These are phyloP conservation scores for Heliothis subflexa DNA, from an alignment of 1,140 invertebrate genomes.

Conservation along the genomic window DNA sequence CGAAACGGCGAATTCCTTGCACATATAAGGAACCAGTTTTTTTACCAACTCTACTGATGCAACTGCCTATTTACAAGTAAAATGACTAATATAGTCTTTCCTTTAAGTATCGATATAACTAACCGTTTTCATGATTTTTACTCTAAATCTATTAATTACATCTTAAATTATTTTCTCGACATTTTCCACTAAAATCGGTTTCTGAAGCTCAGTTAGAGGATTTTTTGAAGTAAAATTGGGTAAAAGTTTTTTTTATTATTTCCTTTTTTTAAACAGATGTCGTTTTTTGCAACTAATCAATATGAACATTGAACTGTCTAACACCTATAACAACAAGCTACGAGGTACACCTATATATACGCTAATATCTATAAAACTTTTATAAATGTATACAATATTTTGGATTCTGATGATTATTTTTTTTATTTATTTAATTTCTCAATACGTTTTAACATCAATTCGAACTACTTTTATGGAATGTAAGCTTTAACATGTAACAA, in stretches of 20 bases:
- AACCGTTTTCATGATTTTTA: neutral
- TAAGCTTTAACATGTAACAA: conserved; percentile 80
- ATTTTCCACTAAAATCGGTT: conserved; percentile 69
- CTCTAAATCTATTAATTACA: conserved; percentile 21
- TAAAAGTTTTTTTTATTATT: conserved; percentile 21
- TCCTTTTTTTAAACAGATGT: conserved; percentile 34
- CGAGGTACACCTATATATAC: conserved; percentile 64
- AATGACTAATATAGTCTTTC: neutral
- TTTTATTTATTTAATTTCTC: conserved; percentile 50
- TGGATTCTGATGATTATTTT: conserved; percentile 58
- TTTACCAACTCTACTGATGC: neutral
- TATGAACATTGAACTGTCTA: conserved; percentile 69
- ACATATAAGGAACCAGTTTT: neutral
- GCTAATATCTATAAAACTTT: conserved; percentile 73
- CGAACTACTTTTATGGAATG: conserved; percentile 55
- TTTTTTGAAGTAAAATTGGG: conserved; percentile 53
- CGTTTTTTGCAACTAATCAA: conserved; percentile 64
- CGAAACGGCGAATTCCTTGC: neutral
- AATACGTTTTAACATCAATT: conserved; percentile 57
- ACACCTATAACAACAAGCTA: conserved; percentile 78
- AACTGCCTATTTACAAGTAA: conserved; percentile 1
- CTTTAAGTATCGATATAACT: neutral
- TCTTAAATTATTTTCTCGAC: conserved; percentile 57
- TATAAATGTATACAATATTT: conserved; percentile 81
- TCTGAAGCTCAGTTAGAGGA: conserved; percentile 71